These are phyloP conservation scores for Eulemur macaco DNA, from an alignment of 2,113 vertebrate species.

Conservation along the genomic window DNA sequence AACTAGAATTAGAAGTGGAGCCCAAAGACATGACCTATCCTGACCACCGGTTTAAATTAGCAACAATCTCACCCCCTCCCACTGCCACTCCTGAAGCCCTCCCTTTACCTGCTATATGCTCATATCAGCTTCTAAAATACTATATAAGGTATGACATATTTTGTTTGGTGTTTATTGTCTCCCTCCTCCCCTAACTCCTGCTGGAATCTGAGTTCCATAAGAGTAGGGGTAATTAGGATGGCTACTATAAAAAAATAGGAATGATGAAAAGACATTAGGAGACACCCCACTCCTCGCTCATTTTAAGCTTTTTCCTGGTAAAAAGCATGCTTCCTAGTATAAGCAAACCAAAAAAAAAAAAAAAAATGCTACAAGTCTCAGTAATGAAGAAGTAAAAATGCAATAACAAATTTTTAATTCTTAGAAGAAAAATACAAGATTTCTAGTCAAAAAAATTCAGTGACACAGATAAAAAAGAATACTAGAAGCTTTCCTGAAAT, in stretches of 20 bases:
- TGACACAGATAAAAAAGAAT: neutral
- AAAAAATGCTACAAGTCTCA: neutral
- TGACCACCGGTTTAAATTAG: neutral
- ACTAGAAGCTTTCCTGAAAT: neutral
- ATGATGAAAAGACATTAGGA: neutral
- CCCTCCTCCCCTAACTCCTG: neutral
- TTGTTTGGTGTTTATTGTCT: neutral
- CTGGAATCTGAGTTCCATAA: neutral
- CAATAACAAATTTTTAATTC: neutral
- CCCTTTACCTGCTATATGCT: neutral
- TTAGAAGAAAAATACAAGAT: neutral
- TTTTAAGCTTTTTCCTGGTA: neutral
- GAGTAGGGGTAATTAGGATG: neutral
- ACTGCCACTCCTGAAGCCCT: neutral
- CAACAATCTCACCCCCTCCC: neutral
- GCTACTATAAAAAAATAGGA: neutral
- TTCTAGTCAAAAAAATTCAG: neutral
- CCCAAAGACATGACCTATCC: neutral
- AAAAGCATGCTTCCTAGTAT: neutral
- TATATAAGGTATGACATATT: neutral
- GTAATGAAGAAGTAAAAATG: neutral
- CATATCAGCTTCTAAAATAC: neutral
- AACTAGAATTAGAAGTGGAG: neutral
- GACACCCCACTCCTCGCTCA: neutral
- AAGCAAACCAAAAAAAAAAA: neutral